These are phyloP conservation scores for Sitta carolinensis DNA, from an alignment of 2,797 vertebrate genomes.

Conservation along the genomic window DNA sequence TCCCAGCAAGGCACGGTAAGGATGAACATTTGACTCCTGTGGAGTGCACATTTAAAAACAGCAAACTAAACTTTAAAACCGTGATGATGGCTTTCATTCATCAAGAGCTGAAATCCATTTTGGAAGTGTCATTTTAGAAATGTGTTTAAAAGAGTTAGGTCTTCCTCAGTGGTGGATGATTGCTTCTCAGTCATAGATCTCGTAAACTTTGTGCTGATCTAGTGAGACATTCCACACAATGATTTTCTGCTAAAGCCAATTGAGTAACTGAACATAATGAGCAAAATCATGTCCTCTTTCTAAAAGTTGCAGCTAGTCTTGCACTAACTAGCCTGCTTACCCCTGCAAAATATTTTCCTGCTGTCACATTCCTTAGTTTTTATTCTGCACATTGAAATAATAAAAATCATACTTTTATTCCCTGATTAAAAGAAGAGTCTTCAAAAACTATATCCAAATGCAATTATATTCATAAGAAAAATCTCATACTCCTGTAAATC, in stretches of 20 bases:
- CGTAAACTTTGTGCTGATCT: slow-evolving; percentile 20
- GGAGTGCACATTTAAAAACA: slow-evolving; percentile 16
- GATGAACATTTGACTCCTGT: slow-evolving; percentile 18
- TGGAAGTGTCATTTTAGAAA: slow-evolving; percentile 38
- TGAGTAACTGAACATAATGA: not conserved
- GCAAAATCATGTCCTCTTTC: not conserved
- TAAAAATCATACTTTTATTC: not conserved
- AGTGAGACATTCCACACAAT: not conserved
- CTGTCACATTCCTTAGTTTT: not conserved
- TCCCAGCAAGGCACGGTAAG: not conserved
- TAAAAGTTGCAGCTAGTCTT: not conserved
- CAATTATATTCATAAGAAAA: not conserved
- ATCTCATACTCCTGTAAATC: not conserved
- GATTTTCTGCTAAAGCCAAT: slow-evolving; percentile 1
- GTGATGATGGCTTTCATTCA: slow-evolving; percentile 23
- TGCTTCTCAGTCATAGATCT: not conserved
- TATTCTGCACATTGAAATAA: not conserved
- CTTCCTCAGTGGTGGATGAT: slow-evolving; percentile 2
- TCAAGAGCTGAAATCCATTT: slow-evolving; percentile 33
- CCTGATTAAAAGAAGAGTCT: not conserved
- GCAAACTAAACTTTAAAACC: slow-evolving; percentile 15
- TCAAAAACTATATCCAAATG: not conserved
- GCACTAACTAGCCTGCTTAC: not conserved
- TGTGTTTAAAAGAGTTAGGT: slow-evolving; percentile 9
- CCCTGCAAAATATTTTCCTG: not conserved